These are phyloP conservation scores for Plagodis dolabraria DNA, from an alignment of 2,888 invertebrate species.

Conservation along the genomic window DNA sequence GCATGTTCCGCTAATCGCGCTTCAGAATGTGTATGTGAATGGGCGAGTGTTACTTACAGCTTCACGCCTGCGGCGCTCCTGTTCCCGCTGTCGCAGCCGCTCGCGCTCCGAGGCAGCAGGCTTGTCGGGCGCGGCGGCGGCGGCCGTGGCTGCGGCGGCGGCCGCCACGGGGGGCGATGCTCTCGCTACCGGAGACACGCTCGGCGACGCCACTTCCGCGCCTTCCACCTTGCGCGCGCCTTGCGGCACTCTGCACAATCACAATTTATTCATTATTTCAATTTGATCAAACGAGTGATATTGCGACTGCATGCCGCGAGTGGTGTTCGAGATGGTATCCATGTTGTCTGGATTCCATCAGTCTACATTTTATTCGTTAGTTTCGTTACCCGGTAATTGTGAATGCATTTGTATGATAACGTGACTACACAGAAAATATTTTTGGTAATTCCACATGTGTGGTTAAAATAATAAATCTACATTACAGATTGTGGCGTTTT, in stretches of 20 bases:
- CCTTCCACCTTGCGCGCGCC: conserved; percentile 61
- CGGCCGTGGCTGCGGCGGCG: conserved; percentile 64
- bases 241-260: conserved; percentile 26
- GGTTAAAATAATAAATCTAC: no score
- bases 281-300: no score
- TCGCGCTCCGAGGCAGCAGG: conserved; percentile 91
- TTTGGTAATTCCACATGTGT: no score
- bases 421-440: no score
- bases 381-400: no score
- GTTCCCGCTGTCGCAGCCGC: conserved; percentile 93
- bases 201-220: conserved; percentile 69
- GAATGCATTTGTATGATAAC: no score
- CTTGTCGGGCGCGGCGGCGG: conserved; percentile 69
- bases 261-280: no score
- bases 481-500: no score
- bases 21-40: neutral
- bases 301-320: no score
- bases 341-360: no score
- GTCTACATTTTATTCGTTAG: no score
- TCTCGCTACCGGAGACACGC: conserved; percentile 73
- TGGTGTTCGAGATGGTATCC: no score
- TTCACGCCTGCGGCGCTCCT: conserved; percentile 95
- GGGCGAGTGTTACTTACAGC: conserved; percentile 89
- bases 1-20: neutral
- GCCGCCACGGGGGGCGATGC: conserved; percentile 63